Base-by-base conservation (phyloP, 2,888 invertebrate genomes). In the Yponomeuta sedellus region DNA sequence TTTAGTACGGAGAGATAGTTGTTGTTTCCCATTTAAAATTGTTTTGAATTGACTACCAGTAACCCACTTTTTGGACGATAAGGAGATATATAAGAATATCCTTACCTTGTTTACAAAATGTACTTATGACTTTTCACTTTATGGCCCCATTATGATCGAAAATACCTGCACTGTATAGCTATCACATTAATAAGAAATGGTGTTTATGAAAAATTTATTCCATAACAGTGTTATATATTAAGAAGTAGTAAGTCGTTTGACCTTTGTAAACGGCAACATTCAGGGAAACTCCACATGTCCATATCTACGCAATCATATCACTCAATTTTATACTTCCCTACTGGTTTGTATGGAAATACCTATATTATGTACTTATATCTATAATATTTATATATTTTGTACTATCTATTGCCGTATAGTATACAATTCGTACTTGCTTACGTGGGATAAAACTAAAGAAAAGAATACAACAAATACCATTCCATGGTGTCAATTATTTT, bases 401-500 rank as follows among this genome's bases (percentile, higher is more conserved):
- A 52, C 44, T 52, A 52, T 5, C 44, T 52, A 16, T 16, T 52
- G 16, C 44, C 44, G 34, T 52, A 52, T 52, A 1, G 44, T 52
- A 52, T 52, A 52, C 44, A 52, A 52, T 52, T 5, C 44, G 16
- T 12, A 52, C 44, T 52, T 52, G 44, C 16, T 16, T 52, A 52
- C 16, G 16, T 52, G 2, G 16, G 8, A 52, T 16, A 16, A 12
- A 52, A 52, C 44, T 52, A 52, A 52, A 59, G 5, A 12, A 12
- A 25, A 22, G 20, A 25, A 22, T 10, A 58, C 19, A 76, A 76
- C 72, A 73, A 78, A 82, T 34, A 86, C 85, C 83, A 85, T 80
- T 77, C 76, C 77, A 76, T 77, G 16, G 77, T 78, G 89, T 88
- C 89, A 88, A 88, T 88, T 88, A 83, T 77, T 75, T 77, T 78